Base-by-base conservation (phyloP, 2,113 vertebrate genomes). In the Prinia subflava region DNA sequence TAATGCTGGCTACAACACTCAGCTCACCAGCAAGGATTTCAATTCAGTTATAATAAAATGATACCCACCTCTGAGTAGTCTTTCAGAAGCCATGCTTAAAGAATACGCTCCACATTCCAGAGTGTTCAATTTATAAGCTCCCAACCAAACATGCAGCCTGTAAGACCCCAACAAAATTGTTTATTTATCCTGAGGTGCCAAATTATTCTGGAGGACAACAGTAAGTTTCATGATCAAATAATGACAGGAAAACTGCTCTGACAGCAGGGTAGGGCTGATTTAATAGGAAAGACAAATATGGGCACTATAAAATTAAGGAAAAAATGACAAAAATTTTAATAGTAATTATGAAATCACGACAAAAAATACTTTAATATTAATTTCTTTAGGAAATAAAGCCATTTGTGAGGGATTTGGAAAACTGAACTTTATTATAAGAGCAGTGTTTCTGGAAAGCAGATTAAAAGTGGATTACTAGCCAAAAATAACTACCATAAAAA, bases 81-180 rank as follows among this genome's bases (percentile, higher is more conserved):
- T 50, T 85, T 78, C 57, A 49, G 46, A n/a, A 63, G 39, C 13
- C 27, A 42, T 5, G 13, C 25, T 47, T 76, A 44, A 83, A 59
- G 13, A 71, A n/a, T 16, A 22, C 6, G 41, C 18, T 64, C 62
- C n/a, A 65, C 19, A 33, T 19, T 41, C 18, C n/a, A 33, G 17
- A 33, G 5, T 84, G 9, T 59, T 49, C 17, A n/a, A 11, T 56
- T 74, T 62, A 37, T 46, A 46, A 81, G 11, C 6, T 49, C 11
- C 10, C 20, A 75, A 14, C 7, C 17, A 59, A 53, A 33, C 0
- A 0, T 1, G 0, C 25, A 31, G 15, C 25, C 31, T 37, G 5
- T 49, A 46, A 46, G 17, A 83, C 15, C 6, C 19, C 20, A 49
- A 28, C 4, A 65, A 19, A 7, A 15, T 13, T 41, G 12, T 44